Evolutionary conservation across 2,113 vertebrate genomes (phyloP), one percentile per base, ranked within the genome.

Genomic region (Acanthochromis polyacanthus): DNA sequence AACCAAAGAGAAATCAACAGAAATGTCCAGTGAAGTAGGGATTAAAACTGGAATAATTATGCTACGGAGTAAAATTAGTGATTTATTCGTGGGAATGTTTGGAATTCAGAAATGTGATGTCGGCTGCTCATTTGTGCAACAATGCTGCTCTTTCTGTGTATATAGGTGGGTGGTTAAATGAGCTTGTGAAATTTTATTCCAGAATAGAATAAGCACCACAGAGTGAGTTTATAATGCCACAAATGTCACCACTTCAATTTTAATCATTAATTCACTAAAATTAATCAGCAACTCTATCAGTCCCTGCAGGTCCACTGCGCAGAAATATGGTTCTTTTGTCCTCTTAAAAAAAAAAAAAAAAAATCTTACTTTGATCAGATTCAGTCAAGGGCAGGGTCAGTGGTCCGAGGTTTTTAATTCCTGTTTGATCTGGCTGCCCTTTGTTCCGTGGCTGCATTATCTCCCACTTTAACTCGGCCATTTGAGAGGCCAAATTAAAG

Each of bases 201-300:
- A 73, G 46, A 78, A 60, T 10, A 51, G 46, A 83, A 76, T 48
- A 50, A 71, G 61, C 38, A 69, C 10, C 23, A 36, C 55, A 67
- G 48, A 73, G n/a, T 16, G 45, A 68, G 64, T 80, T 88, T 72
- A 59, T 70, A 74, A 70, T 80, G 64, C 52, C 75, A 80, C 32
- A 87, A 87, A 63, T 82, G 78, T 86, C 86, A 74, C 10, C 80
- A 78, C 86, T 68, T 84, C 65, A 78, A 48, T 53, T 72, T 52
- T 67, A 82, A 85, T 84, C 38, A 78, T 77, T 66, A 75, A 80
- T 79, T 78, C 28, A 66, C 32, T 60, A 23, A 78, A 87, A 91
- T 77, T 28, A 84, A 89, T 90, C 81, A 82, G 56, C 59, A 61
- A 43, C 38, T 82, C 73, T 61, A 75, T 85, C 79, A 72, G 79